Conservation (phyloP, 92 coral and sea anemone genomes). For the Epizoanthus scotinus region DNA sequence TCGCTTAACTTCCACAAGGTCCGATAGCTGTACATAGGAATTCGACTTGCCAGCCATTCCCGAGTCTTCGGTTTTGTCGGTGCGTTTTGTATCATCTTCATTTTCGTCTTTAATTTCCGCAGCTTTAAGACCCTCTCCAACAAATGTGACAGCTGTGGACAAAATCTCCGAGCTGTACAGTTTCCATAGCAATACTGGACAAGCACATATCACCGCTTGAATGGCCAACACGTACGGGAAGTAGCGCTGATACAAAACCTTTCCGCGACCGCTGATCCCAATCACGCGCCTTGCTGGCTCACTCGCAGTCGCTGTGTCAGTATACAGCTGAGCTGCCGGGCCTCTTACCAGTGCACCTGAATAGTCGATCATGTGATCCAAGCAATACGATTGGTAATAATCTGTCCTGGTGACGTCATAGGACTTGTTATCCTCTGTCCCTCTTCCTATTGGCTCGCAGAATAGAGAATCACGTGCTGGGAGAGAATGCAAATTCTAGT, state of each 20-base stretch:
- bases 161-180: slow-evolving; percentile 62
- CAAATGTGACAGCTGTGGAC: slow-evolving; percentile 54
- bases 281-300: slow-evolving; percentile 50
- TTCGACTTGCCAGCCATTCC: slow-evolving; percentile 10
- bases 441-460: slow-evolving; percentile 85
- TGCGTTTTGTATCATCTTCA: neutral
- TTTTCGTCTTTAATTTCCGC: neutral
- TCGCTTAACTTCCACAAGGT: slow-evolving; percentile 46
- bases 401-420: slow-evolving; percentile 74
- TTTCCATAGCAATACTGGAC: slow-evolving; percentile 67
- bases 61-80: slow-evolving; percentile 19
- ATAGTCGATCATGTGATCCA: slow-evolving; percentile 69
- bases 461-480: slow-evolving; percentile 59
- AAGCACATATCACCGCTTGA: slow-evolving; percentile 65
- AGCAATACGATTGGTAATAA: slow-evolving; percentile 80
- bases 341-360: slow-evolving; percentile 60
- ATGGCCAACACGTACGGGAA: slow-evolving; percentile 70
- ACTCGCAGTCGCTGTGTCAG: neutral
- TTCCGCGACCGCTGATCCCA: slow-evolving; percentile 67
- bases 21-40: slow-evolving; percentile 27
- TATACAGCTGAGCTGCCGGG: slow-evolving; percentile 15
- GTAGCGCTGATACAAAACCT: slow-evolving; percentile 58
- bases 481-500: neutral
- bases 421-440: slow-evolving; percentile 60
- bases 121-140: slow-evolving; percentile 49